Conservation (phyloP, 2,113 vertebrate genomes). For the Edolisoma coerulescens region DNA sequence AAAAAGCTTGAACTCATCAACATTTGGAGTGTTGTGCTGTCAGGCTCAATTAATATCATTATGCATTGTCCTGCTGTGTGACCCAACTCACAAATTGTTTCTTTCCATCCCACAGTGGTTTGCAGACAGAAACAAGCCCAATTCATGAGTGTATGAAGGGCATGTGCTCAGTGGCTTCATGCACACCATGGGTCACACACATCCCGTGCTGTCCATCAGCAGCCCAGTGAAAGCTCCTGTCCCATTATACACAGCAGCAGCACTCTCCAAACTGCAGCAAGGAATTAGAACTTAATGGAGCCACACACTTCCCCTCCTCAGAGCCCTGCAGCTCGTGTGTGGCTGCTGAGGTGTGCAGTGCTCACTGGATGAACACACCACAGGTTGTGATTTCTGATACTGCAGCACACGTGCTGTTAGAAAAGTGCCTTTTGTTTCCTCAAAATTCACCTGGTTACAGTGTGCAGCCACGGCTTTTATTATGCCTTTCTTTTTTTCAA, state of each 20-base stretch:
- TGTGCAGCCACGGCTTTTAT: neutral
- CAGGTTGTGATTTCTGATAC: neutral
- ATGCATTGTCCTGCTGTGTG: neutral
- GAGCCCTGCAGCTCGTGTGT: neutral
- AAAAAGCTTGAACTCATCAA: slow-evolving; percentile 11
- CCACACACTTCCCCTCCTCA: neutral
- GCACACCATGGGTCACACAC: rapidly evolving
- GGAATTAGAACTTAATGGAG: neutral
- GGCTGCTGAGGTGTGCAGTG: neutral
- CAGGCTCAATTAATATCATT: neutral
- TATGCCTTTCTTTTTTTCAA: neutral
- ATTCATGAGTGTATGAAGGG: neutral
- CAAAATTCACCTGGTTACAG: neutral
- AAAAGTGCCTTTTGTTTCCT: neutral
- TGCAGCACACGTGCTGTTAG: neutral
- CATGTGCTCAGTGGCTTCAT: neutral
- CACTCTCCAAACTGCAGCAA: neutral
- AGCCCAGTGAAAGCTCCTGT: neutral
- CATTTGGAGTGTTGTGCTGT: neutral
- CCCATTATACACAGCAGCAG: neutral
- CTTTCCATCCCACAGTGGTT: neutral
- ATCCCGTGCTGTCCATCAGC: neutral
- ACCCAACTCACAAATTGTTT: neutral
- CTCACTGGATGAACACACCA: neutral
- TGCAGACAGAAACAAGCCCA: neutral